Conservation (phyloP, 2,888 invertebrate genomes). For the Pheosia tremula region DNA sequence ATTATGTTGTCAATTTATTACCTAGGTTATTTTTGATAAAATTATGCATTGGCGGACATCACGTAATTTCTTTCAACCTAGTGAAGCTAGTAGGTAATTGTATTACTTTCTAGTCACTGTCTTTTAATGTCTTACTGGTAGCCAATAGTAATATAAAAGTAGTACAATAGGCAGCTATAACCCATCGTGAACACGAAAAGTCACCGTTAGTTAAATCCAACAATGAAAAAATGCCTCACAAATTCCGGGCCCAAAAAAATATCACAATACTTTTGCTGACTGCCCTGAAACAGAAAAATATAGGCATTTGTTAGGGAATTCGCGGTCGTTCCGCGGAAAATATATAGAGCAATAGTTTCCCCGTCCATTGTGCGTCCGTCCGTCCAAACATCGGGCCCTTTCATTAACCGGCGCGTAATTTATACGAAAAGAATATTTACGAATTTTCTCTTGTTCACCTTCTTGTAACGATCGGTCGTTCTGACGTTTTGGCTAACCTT, state of each 20-base stretch:
- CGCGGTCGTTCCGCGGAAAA: conserved; percentile 57
- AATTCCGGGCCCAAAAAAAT: conserved; percentile 8
- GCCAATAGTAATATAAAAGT: too few relatives aligned
- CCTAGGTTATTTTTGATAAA: too few relatives aligned
- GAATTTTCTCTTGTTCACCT: conserved; percentile 38
- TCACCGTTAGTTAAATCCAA: background rate
- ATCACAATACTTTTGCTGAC: conserved; percentile 42
- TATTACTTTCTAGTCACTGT: too few relatives aligned
- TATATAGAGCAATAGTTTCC: conserved; percentile 56
- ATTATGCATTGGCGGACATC: too few relatives aligned
- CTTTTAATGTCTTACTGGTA: too few relatives aligned
- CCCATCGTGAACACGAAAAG: background rate
- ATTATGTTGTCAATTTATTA: too few relatives aligned
- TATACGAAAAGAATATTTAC: conserved; percentile 51
- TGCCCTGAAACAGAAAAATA: conserved; percentile 37
- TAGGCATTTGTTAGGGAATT: conserved; percentile 58
- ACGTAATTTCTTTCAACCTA: too few relatives aligned
- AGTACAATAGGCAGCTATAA: too few relatives aligned
- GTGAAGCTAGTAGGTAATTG: too few relatives aligned
- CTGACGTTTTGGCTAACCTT: conserved; percentile 30
- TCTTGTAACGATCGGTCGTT: conserved; percentile 27
- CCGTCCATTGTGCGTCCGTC: conserved; percentile 31
- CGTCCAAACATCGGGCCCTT: conserved; percentile 45
- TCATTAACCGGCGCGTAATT: conserved; percentile 55
- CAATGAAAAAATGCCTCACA: background rate